Percentiles rank a stretch among this genome's conserved stretches.
These are phyloP conservation scores for Apantesis nais DNA, from an alignment of 2,888 invertebrate species.

Conservation along the genomic window DNA sequence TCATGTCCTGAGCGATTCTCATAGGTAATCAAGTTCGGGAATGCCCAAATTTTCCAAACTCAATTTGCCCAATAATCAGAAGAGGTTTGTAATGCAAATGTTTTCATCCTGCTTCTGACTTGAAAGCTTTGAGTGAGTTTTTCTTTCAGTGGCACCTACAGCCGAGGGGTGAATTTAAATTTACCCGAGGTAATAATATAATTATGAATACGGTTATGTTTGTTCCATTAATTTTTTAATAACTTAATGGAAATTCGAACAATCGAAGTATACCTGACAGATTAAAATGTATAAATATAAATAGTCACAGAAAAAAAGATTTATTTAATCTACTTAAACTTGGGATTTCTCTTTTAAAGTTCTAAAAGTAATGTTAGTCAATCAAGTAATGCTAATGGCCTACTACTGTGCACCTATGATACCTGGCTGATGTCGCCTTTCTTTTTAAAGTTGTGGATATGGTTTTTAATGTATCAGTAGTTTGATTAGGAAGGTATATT, in stretches of 20 bases:
- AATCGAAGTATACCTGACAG: neutral
- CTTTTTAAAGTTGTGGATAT: no score
- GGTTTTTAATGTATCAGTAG: no score
- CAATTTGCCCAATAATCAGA: slow-evolving; percentile 47
- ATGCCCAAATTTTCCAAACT: slow-evolving; percentile 39
- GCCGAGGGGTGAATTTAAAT: slow-evolving; percentile 52
- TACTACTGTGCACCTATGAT: no score
- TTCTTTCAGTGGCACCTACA: slow-evolving; percentile 23
- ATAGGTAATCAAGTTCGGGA: slow-evolving; percentile 15
- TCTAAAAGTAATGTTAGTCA: no score
- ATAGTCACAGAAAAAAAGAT: no score
- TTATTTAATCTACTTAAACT: no score
- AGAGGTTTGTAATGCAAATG: slow-evolving; percentile 53
- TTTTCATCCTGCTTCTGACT: slow-evolving; percentile 38
- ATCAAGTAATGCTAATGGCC: no score
- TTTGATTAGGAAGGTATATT: no score
- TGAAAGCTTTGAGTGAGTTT: slow-evolving; percentile 52
- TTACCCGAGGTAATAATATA: neutral
- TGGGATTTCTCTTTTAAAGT: no score
- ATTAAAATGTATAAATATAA: no score
- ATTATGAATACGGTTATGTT: neutral
- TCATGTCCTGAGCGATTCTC: neutral
- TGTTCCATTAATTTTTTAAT: neutral
- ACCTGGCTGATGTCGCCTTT: no score
- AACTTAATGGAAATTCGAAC: neutral